phyloP scores from a whole-genome alignment of 2,113 vertebrate species.

The Mobula hypostoma region DNA sequence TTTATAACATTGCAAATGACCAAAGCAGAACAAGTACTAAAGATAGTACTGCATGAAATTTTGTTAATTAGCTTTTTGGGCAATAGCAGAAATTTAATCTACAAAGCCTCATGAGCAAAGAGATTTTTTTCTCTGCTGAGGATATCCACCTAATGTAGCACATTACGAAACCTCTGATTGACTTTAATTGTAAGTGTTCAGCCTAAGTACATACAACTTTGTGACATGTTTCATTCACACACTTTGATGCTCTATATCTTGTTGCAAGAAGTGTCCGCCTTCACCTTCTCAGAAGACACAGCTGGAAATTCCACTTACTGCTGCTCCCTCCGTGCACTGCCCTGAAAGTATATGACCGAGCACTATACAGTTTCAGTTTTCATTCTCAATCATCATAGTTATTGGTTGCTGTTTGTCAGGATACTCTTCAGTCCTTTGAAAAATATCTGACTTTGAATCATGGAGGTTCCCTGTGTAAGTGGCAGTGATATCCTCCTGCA shows the following conservation, averaged over 20 bases:
- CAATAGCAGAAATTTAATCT: neutral
- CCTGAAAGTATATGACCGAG: neutral
- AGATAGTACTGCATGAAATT: neutral
- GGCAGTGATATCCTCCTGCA: neutral
- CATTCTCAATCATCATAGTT: neutral
- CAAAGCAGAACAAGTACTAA: neutral
- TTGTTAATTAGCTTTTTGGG: neutral
- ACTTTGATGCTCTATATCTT: neutral
- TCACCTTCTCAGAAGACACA: neutral
- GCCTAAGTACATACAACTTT: neutral
- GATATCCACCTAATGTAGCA: neutral
- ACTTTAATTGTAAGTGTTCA: neutral
- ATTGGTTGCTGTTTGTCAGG: neutral
- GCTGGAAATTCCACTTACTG: neutral
- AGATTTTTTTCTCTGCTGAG: no score
- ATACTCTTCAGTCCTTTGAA: neutral
- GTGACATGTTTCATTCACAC: neutral
- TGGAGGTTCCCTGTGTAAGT: neutral
- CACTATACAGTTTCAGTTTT: neutral
- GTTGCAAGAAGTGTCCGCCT: neutral
- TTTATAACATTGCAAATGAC: neutral
- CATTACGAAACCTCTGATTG: neutral
- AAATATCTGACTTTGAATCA: neutral
- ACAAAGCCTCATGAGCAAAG: neutral
- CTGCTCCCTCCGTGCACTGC: neutral